Percentiles rank a stretch among this genome's conserved stretches.
phyloP scores from a whole-genome alignment of 1,140 invertebrate genomes.

The Rhopalosiphum padi region DNA sequence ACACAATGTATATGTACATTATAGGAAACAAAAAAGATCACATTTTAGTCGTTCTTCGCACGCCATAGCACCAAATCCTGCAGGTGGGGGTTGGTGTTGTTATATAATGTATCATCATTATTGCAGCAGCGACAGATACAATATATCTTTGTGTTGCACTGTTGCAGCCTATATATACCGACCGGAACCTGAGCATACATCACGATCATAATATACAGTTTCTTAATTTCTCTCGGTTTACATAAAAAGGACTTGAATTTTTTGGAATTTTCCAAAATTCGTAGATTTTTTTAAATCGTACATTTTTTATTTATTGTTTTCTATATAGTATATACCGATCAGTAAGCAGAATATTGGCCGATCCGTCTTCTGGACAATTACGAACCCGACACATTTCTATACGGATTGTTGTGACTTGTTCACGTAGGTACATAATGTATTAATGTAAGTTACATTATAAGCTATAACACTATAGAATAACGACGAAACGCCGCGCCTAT shows the following conservation, averaged over 20 bases:
- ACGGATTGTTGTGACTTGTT: no score
- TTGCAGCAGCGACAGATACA: no score
- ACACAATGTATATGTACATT: not conserved
- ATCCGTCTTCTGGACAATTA: no score
- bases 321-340: no score
- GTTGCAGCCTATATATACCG: not conserved
- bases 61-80: no score
- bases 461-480: not conserved
- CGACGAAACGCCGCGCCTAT: not conserved
- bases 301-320: no score
- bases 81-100: not conserved
- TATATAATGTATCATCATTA: not conserved
- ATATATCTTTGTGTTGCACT: not conserved
- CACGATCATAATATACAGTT: not conserved
- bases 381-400: no score
- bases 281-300: not conserved
- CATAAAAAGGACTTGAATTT: no score
- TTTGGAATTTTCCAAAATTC: no score
- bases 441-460: not conserved
- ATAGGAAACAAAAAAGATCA: constrained; percentile 1
- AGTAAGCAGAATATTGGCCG: no score
- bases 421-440: no score
- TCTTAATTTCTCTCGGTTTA: no score
- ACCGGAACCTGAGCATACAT: not conserved
- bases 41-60: not conserved